Percentiles rank a stretch among this genome's conserved stretches.
Conservation (phyloP, 2,797 vertebrate genomes). For the Hippocampus kuda region DNA sequence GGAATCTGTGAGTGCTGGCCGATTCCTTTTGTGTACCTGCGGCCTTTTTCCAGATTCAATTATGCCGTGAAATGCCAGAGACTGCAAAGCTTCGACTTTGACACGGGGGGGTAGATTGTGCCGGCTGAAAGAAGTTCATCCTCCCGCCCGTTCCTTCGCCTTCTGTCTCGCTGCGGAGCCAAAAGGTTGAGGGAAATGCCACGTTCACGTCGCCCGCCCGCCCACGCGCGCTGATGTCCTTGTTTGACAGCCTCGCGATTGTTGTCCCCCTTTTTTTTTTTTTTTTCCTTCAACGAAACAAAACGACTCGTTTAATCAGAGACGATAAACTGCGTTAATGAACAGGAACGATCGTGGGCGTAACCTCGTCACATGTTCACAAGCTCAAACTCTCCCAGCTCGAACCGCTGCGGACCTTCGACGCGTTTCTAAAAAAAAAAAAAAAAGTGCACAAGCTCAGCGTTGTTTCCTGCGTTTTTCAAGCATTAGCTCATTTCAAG, state of each 20-base stretch:
- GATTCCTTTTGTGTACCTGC: slow-evolving; percentile 30
- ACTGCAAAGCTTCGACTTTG: slow-evolving; percentile 33
- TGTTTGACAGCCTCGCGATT: not conserved
- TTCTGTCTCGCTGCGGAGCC: slow-evolving; percentile 25
- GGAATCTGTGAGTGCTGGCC: slow-evolving; percentile 16
- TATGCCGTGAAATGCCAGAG: slow-evolving; percentile 49
- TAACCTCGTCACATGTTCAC: not conserved
- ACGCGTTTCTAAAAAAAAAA: not conserved
- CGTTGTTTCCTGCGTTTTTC: not conserved
- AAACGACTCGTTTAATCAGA: not conserved
- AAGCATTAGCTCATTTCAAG: slow-evolving; percentile 3
- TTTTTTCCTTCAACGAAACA: not conserved
- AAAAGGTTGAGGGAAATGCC: slow-evolving; percentile 29
- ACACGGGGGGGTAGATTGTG: slow-evolving; percentile 9
- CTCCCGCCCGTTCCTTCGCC: slow-evolving; percentile 11
- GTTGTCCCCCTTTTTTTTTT: not conserved
- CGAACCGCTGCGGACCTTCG: not conserved
- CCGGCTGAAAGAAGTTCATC: slow-evolving; percentile 6
- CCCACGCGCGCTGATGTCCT: not conserved
- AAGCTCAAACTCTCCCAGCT: not conserved
- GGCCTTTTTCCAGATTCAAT: slow-evolving; percentile 45
- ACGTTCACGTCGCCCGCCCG: slow-evolving; percentile 9
- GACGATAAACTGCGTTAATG: not conserved
- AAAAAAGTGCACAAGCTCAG: not conserved
- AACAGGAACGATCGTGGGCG: not conserved